Percentiles rank a stretch among this genome's conserved stretches.
phyloP scores from a whole-genome alignment of 2,888 invertebrate species.

The Synanthedon tipuliformis region DNA sequence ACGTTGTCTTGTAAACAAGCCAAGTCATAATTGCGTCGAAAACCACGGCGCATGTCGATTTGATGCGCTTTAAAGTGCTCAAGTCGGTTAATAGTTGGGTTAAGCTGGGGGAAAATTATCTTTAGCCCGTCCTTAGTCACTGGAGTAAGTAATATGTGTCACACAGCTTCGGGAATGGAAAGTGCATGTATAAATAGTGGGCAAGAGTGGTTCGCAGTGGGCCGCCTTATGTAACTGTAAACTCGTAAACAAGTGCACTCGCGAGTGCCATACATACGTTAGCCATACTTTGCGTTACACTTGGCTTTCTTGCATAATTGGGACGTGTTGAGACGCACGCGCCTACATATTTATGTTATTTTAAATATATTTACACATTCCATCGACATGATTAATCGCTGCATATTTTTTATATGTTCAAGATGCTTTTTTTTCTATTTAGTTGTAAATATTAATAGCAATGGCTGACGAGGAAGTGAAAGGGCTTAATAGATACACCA shows the following conservation, averaged over 20 bases:
- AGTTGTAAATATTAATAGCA: no score
- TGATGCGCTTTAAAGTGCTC: not conserved
- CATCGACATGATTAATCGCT: no score
- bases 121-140: conserved; percentile 46
- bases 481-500: no score
- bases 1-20: no score
- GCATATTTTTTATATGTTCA: no score
- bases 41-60: not conserved
- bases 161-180: conserved; percentile 50
- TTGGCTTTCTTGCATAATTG: conserved; percentile 25
- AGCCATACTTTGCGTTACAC: conserved; percentile 21
- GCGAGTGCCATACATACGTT: conserved; percentile 24
- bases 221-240: conserved; percentile 50
- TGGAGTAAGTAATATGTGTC: conserved; percentile 50
- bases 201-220: conserved; percentile 33
- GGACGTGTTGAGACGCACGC: conserved; percentile 14
- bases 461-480: no score
- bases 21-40: no score
- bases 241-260: conserved; percentile 49
- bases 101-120: conserved; percentile 27
- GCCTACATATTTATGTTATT: conserved; percentile 1
- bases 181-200: conserved; percentile 52
- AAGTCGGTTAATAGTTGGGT: conserved; percentile 10
- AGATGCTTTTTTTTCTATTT: no score
- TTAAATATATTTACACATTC: no score